These are phyloP conservation scores for Brachyptera risi DNA, from an alignment of 2,888 invertebrate species.

Conservation along the genomic window DNA sequence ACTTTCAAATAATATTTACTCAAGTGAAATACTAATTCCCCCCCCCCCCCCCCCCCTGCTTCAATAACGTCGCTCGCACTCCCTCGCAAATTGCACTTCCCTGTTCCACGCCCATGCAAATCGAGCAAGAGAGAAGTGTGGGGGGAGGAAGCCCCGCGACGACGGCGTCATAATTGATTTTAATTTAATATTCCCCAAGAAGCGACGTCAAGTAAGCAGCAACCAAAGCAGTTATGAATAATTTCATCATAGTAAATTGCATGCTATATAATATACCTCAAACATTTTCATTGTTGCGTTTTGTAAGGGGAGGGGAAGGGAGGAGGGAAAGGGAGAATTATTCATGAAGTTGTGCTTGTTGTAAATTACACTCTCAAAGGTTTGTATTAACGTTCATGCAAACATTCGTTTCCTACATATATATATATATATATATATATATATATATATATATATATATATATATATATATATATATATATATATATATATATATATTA, in stretches of 20 bases:
- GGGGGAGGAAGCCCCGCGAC: too few relatives aligned
- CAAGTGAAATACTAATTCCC: too few relatives aligned
- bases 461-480: too few relatives aligned
- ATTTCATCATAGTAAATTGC: not conserved
- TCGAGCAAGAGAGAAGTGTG: not conserved
- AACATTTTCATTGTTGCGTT: slow-evolving; percentile 1
- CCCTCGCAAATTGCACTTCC: not conserved
- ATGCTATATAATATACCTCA: too few relatives aligned
- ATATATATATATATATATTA: too few relatives aligned
- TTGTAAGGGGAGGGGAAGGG: not conserved
- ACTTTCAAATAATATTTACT: not conserved
- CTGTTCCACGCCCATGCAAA: not conserved
- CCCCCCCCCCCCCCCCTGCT: not conserved
- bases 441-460: too few relatives aligned
- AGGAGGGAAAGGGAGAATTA: too few relatives aligned
- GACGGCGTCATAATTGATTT: not conserved
- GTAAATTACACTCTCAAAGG: too few relatives aligned
- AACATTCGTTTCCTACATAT: too few relatives aligned
- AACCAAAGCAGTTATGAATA: not conserved
- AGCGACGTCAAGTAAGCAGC: not conserved
- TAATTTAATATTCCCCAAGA: not conserved
- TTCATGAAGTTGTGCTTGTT: too few relatives aligned
- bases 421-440: too few relatives aligned
- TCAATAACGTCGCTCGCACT: not conserved
- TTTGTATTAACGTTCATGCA: too few relatives aligned